phyloP scores from a whole-genome alignment of 1,140 invertebrate genomes.

The Atta colombica region DNA sequence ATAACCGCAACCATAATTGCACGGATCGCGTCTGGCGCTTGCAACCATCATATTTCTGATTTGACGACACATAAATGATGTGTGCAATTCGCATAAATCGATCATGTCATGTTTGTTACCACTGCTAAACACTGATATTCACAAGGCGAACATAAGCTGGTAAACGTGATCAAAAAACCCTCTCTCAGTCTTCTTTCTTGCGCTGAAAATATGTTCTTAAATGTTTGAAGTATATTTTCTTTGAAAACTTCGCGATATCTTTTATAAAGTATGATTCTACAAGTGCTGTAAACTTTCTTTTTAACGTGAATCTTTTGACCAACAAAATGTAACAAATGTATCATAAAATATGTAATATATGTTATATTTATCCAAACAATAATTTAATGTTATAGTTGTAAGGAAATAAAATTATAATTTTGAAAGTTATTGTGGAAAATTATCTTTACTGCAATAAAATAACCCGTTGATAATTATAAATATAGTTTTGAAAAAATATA shows the following conservation, averaged over 20 bases:
- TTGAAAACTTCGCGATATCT: constrained; percentile 24
- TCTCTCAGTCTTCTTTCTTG: neutral
- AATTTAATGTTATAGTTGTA: too few relatives aligned
- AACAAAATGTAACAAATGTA: neutral
- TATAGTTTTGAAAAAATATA: too few relatives aligned
- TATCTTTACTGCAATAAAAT: too few relatives aligned
- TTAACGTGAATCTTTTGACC: neutral
- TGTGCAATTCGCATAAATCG: constrained; percentile 54
- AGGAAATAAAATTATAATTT: too few relatives aligned
- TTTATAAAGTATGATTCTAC: neutral
- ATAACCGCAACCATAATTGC: constrained; percentile 51
- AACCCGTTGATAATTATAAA: too few relatives aligned
- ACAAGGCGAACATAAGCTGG: neutral
- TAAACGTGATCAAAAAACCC: constrained; percentile 1
- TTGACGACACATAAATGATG: constrained; percentile 13
- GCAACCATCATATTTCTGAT: constrained; percentile 39
- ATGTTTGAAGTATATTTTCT: constrained; percentile 9
- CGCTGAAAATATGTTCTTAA: neutral
- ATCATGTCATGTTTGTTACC: constrained; percentile 16
- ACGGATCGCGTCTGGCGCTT: constrained; percentile 17
- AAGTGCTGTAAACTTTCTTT: neutral
- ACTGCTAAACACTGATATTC: neutral
- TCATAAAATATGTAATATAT: neutral
- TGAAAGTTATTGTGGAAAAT: too few relatives aligned
- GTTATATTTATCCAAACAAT: neutral